Conservation (phyloP, 2,888 invertebrate species). For the Eucera pruinosa region DNA sequence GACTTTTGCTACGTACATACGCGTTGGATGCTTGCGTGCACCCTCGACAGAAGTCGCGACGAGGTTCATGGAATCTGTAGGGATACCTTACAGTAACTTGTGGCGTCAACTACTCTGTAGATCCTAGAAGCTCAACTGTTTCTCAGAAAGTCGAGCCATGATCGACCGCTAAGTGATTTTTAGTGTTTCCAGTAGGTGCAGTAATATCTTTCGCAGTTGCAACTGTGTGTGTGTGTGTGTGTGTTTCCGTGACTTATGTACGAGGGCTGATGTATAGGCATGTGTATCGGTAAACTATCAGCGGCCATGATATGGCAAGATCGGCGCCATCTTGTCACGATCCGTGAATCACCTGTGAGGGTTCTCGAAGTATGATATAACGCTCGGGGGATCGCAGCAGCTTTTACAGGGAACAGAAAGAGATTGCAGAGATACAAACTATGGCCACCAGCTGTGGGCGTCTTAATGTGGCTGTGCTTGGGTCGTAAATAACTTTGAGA, state of each 20-base stretch:
- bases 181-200: slow-evolving; percentile 65
- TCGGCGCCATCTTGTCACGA: slow-evolving; percentile 54
- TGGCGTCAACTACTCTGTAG: slow-evolving; percentile 36
- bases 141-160: slow-evolving; percentile 71
- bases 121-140: too few relatives aligned
- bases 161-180: slow-evolving; percentile 77
- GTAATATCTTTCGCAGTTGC: slow-evolving; percentile 52
- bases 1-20: neutral
- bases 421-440: slow-evolving; percentile 52
- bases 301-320: slow-evolving; percentile 38
- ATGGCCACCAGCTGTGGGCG: slow-evolving; percentile 51
- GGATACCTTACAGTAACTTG: slow-evolving; percentile 36
- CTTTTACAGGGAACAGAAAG: slow-evolving; percentile 36
- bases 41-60: slow-evolving; percentile 5
- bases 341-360: slow-evolving; percentile 64
- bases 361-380: slow-evolving; percentile 65
- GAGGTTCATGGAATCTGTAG: slow-evolving; percentile 40
- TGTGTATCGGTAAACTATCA: too few relatives aligned
- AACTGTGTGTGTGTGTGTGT: slow-evolving; percentile 4
- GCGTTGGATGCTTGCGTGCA: too few relatives aligned
- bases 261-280: too few relatives aligned
- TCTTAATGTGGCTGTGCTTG: slow-evolving; percentile 40
- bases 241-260: slow-evolving; percentile 23
- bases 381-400: slow-evolving; percentile 37
- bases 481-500: slow-evolving; percentile 44